Conservation (phyloP, 2,888 invertebrate genomes). For the Pristionchus fissidentatus region DNA sequence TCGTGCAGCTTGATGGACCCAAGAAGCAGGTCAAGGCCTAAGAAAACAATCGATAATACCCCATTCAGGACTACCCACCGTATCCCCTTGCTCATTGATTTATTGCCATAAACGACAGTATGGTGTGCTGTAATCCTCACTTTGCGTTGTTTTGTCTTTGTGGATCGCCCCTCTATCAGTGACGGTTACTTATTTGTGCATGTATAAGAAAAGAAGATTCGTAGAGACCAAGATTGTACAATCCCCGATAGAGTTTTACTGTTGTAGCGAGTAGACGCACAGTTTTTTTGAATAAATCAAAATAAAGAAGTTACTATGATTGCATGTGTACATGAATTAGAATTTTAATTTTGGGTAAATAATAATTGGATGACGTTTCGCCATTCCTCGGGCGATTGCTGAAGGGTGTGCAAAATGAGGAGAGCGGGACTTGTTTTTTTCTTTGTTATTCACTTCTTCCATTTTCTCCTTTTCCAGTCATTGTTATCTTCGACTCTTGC, state of each 20-base stretch:
- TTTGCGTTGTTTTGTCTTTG: too few relatives aligned
- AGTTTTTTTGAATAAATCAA: not conserved
- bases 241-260: not conserved
- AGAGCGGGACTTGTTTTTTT: not conserved
- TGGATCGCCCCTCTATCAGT: not conserved
- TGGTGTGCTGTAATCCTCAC: not conserved
- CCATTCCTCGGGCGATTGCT: too few relatives aligned
- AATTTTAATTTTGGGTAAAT: too few relatives aligned
- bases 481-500: not conserved
- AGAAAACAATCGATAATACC: constrained; percentile 20
- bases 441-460: not conserved
- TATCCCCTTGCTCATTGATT: not conserved
- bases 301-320: not conserved
- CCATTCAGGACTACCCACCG: not conserved
- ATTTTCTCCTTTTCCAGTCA: too few relatives aligned
- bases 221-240: not conserved
- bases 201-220: too few relatives aligned
- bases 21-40: constrained; percentile 44
- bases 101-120: not conserved
- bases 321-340: too few relatives aligned
- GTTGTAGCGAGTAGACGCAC: not conserved
- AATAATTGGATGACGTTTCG: too few relatives aligned
- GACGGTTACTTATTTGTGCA: constrained; percentile 24
- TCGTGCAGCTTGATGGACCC: constrained; percentile 42
- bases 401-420: too few relatives aligned